phyloP scores from a whole-genome alignment of 2,888 invertebrate genomes.

The Agrochola lychnidis region DNA sequence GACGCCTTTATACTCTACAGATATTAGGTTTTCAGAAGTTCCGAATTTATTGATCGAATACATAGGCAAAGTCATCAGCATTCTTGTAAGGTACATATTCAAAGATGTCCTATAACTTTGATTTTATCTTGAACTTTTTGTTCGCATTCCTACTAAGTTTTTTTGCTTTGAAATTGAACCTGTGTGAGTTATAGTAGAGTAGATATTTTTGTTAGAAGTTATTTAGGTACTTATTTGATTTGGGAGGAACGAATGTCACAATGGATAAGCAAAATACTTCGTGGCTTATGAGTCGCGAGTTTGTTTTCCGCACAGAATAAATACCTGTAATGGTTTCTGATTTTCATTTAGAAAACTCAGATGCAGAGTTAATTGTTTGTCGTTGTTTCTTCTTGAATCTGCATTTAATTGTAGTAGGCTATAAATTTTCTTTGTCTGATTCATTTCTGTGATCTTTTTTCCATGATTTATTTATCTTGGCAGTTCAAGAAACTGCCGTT shows the following conservation, averaged over 20 bases:
- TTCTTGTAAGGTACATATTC: constrained; percentile 55
- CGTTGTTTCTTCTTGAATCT: not conserved
- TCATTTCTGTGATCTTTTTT: not conserved
- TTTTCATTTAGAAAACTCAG: not conserved
- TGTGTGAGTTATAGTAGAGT: not conserved
- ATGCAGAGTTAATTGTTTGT: not conserved
- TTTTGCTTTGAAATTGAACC: constrained; percentile 23
- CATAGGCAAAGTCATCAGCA: constrained; percentile 56
- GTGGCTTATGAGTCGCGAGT: not conserved
- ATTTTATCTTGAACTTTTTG: constrained; percentile 52
- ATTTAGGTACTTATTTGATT: not conserved
- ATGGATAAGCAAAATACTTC: not conserved
- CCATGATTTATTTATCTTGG: not conserved
- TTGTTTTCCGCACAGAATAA: not conserved
- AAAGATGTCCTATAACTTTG: constrained; percentile 47
- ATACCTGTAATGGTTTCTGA: no score
- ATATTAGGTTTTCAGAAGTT: constrained; percentile 67
- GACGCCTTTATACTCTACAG: constrained; percentile 62
- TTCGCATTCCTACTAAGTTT: not conserved
- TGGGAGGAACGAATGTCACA: not conserved
- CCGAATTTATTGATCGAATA: constrained; percentile 66
- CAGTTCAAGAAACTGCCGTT: not conserved
- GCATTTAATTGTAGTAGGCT: not conserved
- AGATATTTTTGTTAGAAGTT: not conserved
- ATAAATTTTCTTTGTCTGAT: not conserved